Evolutionary conservation across 2,888 invertebrate species (phyloP).

Genomic region (Callyntrura sp.): DNA sequence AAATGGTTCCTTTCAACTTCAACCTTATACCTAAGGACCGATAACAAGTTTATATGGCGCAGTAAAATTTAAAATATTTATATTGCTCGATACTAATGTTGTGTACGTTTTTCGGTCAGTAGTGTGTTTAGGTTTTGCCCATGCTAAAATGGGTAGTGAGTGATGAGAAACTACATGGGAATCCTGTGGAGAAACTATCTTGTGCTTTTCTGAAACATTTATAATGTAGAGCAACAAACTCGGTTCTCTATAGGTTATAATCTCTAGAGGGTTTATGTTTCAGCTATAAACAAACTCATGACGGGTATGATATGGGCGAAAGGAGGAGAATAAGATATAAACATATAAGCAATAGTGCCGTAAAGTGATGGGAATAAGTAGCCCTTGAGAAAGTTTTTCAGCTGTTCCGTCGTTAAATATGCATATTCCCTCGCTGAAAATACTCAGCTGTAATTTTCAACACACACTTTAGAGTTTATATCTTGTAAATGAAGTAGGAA

Average conservation of each 20-base stretch:
- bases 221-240: not conserved
- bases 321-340: not conserved
- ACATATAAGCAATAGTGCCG: slow-evolving; percentile 28
- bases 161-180: slow-evolving; percentile 33
- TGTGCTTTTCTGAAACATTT: slow-evolving; percentile 34
- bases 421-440: slow-evolving; percentile 7
- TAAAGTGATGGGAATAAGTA: slow-evolving; percentile 37
- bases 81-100: no score
- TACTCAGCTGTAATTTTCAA: not conserved
- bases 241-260: not conserved
- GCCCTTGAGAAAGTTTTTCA: slow-evolving; percentile 58
- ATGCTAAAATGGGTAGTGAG: slow-evolving; percentile 50
- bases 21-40: no score
- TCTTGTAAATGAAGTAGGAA: slow-evolving; percentile 30
- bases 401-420: slow-evolving; percentile 44
- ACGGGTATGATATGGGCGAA: no score
- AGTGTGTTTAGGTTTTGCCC: slow-evolving; percentile 43
- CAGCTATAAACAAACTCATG: not conserved
- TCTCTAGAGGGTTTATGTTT: not conserved
- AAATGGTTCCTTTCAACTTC: no score
- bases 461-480: slow-evolving; percentile 10
- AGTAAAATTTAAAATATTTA: no score
- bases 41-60: no score
- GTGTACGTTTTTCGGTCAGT: slow-evolving; percentile 53
- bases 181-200: slow-evolving; percentile 44